Percentiles rank a stretch among this genome's conserved stretches.
phyloP scores from a whole-genome alignment of 2,113 vertebrate species.

The Shinisaurus crocodilurus region DNA sequence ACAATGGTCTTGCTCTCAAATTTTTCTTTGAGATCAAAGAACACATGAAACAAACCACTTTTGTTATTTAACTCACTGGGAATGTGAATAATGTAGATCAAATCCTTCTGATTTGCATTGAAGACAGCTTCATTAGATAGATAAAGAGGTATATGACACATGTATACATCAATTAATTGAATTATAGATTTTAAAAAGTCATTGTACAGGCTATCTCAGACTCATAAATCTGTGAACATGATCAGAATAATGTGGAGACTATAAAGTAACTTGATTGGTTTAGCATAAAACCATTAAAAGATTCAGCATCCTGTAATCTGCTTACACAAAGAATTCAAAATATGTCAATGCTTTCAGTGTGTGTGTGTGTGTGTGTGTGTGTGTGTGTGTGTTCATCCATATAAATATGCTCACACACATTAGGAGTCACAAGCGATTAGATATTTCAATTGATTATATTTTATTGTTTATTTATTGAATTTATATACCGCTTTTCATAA shows the following conservation, averaged over 20 bases:
- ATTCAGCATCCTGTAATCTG: slow-evolving; percentile 38
- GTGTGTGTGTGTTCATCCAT: too few species aligned
- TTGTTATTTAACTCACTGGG: slow-evolving; percentile 55
- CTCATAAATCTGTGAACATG: slow-evolving; percentile 2
- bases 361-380: too few species aligned
- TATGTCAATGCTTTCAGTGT: slow-evolving; percentile 23
- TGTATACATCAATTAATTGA: slow-evolving; percentile 59
- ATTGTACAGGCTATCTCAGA: slow-evolving; percentile 39
- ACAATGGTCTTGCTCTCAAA: neutral
- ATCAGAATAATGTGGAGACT: slow-evolving; percentile 50
- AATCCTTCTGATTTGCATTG: slow-evolving; percentile 58
- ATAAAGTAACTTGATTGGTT: slow-evolving; percentile 53
- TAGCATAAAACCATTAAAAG: slow-evolving; percentile 48
- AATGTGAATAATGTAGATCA: slow-evolving; percentile 54
- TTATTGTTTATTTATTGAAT: too few species aligned
- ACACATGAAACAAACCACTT: slow-evolving; percentile 64
- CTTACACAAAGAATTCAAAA: slow-evolving; percentile 45
- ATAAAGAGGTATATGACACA: slow-evolving; percentile 54
- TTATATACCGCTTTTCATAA: too few species aligned
- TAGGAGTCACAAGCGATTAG: neutral
- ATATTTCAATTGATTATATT: neutral
- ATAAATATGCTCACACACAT: neutral
- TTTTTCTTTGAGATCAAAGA: slow-evolving; percentile 48
- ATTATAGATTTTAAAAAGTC: slow-evolving; percentile 57
- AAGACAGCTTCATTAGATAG: slow-evolving; percentile 43